phyloP scores from a whole-genome alignment of 2,888 invertebrate species.

The Philereme vetulata region DNA sequence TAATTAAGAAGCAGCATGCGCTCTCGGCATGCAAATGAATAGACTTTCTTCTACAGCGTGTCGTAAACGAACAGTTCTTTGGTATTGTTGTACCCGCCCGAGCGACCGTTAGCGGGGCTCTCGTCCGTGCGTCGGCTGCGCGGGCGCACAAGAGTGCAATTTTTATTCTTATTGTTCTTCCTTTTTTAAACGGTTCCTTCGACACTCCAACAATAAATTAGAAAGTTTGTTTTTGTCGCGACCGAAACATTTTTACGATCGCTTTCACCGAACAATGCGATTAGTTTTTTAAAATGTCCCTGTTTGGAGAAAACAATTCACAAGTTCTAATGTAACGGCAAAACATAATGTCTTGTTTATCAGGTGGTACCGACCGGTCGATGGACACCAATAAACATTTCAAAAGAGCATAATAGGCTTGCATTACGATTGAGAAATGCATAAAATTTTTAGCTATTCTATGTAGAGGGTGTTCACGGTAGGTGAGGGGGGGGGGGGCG shows the following conservation, averaged over 20 bases:
- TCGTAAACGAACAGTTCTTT: conserved; percentile 27
- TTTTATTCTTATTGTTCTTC: conserved; percentile 57
- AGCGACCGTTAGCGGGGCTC: conserved; percentile 11
- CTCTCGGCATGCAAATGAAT: conserved; percentile 40
- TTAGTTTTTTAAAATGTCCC: conserved; percentile 49
- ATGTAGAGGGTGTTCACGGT: neutral
- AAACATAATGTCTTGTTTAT: conserved; percentile 2
- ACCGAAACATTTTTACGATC: conserved; percentile 47
- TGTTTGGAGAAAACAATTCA: conserved; percentile 36
- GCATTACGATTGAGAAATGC: neutral
- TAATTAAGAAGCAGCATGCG: conserved; percentile 30
- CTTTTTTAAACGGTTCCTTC: conserved; percentile 54
- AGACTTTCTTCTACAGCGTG: conserved; percentile 42
- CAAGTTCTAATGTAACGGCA: conserved; percentile 17
- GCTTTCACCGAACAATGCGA: conserved; percentile 63
- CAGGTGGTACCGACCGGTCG: neutral
- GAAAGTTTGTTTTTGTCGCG: conserved; percentile 62
- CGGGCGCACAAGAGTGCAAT: conserved; percentile 51
- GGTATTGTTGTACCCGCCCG: conserved; percentile 10
- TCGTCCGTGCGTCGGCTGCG: conserved; percentile 15
- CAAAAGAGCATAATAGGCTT: conserved; percentile 1
- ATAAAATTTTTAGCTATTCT: conserved; percentile 7
- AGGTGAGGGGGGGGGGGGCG: neutral
- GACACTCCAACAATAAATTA: conserved; percentile 63
- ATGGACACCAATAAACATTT: conserved; percentile 10